phyloP scores from a whole-genome alignment of 2,113 vertebrate species.

The Corythornis cristatus region DNA sequence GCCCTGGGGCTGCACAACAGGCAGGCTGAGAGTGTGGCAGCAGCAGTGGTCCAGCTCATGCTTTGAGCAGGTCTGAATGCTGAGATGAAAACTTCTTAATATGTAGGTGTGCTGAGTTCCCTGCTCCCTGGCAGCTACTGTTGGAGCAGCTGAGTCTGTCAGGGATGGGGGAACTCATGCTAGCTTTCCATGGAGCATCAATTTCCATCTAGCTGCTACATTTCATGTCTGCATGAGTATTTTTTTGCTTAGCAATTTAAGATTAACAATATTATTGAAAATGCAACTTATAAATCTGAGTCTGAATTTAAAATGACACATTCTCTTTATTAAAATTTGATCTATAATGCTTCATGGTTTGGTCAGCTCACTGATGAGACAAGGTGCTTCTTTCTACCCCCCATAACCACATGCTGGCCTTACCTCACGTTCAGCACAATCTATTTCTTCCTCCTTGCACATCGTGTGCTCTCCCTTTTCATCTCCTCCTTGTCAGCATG shows the following conservation, averaged over 20 bases:
- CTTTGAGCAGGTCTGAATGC: background rate
- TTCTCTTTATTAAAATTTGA: background rate
- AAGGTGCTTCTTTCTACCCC: background rate
- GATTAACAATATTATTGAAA: too few species aligned
- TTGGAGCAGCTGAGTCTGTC: too few species aligned
- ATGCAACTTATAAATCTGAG: background rate
- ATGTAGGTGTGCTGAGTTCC: background rate
- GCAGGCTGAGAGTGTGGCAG: background rate
- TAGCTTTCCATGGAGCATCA: background rate
- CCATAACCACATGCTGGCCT: background rate
- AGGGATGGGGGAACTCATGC: background rate
- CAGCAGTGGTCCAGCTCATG: background rate
- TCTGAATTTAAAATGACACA: fast-evolving
- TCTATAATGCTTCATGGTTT: fast-evolving
- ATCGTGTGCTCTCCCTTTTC: background rate
- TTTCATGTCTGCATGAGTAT: background rate
- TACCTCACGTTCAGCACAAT: background rate
- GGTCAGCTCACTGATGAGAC: background rate
- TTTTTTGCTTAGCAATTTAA: too few species aligned
- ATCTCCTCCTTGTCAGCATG: background rate
- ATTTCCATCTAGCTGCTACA: background rate
- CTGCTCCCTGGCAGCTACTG: background rate
- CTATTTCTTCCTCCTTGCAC: background rate
- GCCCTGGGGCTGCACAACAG: background rate
- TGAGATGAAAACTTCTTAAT: background rate